These are phyloP conservation scores for Drosophila funebris DNA, from an alignment of 1,140 invertebrate genomes.

Conservation along the genomic window DNA sequence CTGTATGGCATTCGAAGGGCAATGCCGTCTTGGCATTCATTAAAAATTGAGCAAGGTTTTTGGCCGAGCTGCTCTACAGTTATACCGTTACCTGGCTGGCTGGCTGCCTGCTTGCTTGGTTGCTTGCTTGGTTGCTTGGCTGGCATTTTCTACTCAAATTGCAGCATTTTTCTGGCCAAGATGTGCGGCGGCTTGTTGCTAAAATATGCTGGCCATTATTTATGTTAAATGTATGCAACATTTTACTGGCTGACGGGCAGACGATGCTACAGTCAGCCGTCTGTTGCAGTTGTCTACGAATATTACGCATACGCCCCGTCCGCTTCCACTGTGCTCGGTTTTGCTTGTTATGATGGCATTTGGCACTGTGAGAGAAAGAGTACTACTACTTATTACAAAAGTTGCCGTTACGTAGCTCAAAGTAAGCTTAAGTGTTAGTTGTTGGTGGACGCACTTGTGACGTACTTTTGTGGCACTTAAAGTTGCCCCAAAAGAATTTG, in stretches of 20 bases:
- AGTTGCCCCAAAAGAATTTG: slow-evolving; percentile 24
- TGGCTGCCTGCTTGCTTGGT: not conserved
- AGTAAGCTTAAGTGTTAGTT: slow-evolving; percentile 34
- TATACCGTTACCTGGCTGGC: slow-evolving; percentile 10
- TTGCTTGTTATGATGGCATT: not conserved
- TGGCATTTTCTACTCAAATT: slow-evolving; percentile 15
- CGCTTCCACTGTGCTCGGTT: too few relatives aligned
- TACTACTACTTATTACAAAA: slow-evolving; percentile 23
- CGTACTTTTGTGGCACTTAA: slow-evolving; percentile 38
- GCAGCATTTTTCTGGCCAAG: slow-evolving; percentile 2
- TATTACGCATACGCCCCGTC: slow-evolving; percentile 39
- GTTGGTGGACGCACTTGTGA: slow-evolving; percentile 26
- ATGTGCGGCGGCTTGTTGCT: slow-evolving; percentile 1
- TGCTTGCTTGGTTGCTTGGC: not conserved
- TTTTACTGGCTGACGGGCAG: slow-evolving; percentile 9
- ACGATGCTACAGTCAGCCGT: too few relatives aligned
- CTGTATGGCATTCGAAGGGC: slow-evolving; percentile 1
- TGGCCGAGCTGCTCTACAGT: not conserved
- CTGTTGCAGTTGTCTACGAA: slow-evolving; percentile 7
- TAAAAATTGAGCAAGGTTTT: slow-evolving; percentile 40
- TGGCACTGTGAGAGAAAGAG: not conserved
- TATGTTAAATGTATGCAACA: slow-evolving; percentile 62
- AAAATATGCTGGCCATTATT: slow-evolving; percentile 55
- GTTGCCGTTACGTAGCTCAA: slow-evolving; percentile 17
- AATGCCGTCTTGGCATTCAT: slow-evolving; percentile 30